phyloP scores from a whole-genome alignment of 1,140 invertebrate genomes.

The Pogonognathellus flavescens region DNA sequence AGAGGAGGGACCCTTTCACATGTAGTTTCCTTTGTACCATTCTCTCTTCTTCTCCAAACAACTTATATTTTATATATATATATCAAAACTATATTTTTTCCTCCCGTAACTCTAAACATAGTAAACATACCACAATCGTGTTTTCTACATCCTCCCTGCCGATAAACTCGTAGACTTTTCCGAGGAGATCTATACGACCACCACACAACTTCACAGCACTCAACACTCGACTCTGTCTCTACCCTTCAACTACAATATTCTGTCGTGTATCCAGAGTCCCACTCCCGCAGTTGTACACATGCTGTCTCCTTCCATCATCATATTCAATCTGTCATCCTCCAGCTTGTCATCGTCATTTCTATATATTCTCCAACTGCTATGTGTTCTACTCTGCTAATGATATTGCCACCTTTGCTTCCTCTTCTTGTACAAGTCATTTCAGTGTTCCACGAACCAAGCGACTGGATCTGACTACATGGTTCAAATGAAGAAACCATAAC shows the following conservation, averaged over 20 bases:
- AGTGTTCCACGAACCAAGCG: neutral
- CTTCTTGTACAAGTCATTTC: neutral
- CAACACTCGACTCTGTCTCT: no score
- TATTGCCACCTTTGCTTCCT: conserved; percentile 30
- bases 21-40: neutral
- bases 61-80: neutral
- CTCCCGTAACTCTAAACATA: no score
- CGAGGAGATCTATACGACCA: no score
- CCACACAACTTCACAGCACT: no score
- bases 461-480: neutral
- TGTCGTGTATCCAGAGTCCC: neutral
- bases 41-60: neutral
- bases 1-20: conserved; percentile 1
- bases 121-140: no score
- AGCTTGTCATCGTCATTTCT: conserved; percentile 45
- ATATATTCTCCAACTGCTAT: no score
- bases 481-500: conserved; percentile 31
- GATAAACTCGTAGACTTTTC: conserved; percentile 27
- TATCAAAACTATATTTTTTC: no score
- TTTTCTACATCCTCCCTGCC: neutral
- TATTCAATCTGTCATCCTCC: conserved; percentile 60
- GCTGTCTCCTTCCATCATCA: conserved; percentile 50
- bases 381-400: conserved; percentile 4
- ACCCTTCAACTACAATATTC: no score
- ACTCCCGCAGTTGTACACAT: conserved; percentile 43